Base-by-base conservation (phyloP, 2,888 invertebrate species). In the Acholoe squamosa region DNA sequence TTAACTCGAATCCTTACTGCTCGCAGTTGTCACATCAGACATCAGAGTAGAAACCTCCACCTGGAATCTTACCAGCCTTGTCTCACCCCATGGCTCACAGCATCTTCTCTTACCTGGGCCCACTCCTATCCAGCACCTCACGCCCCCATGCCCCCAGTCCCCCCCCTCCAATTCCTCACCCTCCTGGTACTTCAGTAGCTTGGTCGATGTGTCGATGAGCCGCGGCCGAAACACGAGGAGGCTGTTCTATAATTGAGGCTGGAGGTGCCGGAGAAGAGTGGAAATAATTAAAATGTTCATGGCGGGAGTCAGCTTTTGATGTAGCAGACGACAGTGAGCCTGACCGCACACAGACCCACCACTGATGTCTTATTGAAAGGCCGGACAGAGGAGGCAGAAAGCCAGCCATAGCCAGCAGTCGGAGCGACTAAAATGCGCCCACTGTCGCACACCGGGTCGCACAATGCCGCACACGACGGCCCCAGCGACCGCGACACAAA, bases 271-370 rank as follows among this genome's bases (percentile, higher is more conserved):
- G 16, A 34, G 10, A 28, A 28, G 84, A 84, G 51, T 84, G 22
- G 84, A 84, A 84, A 84, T 84, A 84, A 84, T 84, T 84, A 84
- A 84, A 84, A 84, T 51, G 28, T 84, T 84, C 51, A 84, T 84
- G 84, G 34, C 22, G 25, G 71, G 28, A 61, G 61, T 61, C 61
- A 61, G 61, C 61, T 34, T 84, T 84, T 84, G 84, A 84, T 84
- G 84, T 84, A 34, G 16, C 43, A 43, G 43, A 43, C 43, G 43
- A 43, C 43, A 43, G 3, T 43, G 43, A 43, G 43, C 43, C 43
- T 43, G 19, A 84, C 25, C 25, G 71, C 28, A 22, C 84, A 84
- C 84, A 84, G 84, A 77, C n/a, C 25, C 22, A 10, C 33, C 84
- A 33, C 25, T 84, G 84, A 84, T 84, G 84, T 84, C 84, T 84